phyloP scores from a whole-genome alignment of 1,140 invertebrate genomes.

The Leptonema lineaticorne region DNA sequence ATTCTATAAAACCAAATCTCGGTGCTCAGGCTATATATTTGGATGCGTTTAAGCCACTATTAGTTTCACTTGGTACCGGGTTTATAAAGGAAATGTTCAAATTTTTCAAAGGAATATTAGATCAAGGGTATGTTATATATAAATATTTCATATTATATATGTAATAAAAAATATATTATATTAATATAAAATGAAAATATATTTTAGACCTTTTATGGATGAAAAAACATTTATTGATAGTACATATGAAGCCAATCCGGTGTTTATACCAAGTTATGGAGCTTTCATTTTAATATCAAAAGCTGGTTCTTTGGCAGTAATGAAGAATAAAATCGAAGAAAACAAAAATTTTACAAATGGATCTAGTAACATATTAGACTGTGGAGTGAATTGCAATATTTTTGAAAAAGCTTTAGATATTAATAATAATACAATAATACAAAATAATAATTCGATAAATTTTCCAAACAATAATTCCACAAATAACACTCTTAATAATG shows the following conservation, averaged over 20 bases:
- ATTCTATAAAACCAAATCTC: constrained; percentile 23
- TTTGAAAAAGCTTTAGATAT: not conserved
- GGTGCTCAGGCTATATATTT: constrained; percentile 15
- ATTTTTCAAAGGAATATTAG: constrained; percentile 31
- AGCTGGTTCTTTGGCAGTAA: constrained; percentile 18
- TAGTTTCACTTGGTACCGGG: constrained; percentile 13
- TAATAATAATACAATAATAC: not conserved
- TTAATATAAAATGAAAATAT: not conserved
- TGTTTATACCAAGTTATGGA: constrained; percentile 37
- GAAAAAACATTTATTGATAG: constrained; percentile 10
- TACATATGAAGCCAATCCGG: constrained; percentile 35
- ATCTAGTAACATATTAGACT: not conserved
- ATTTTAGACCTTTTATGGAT: constrained; percentile 31
- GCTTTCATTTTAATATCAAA: constrained; percentile 37
- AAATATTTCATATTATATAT: not conserved
- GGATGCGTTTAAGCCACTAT: constrained; percentile 27
- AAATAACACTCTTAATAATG: not conserved
- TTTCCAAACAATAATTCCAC: not conserved
- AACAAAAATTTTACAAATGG: constrained; percentile 1
- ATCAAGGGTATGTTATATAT: constrained; percentile 12
- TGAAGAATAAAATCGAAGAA: constrained; percentile 20
- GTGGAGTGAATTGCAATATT: not conserved
- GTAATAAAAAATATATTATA: not conserved
- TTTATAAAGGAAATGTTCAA: constrained; percentile 20
- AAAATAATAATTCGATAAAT: constrained; percentile 6